phyloP scores from a whole-genome alignment of 2,888 invertebrate genomes.

The Dione vanillae region DNA sequence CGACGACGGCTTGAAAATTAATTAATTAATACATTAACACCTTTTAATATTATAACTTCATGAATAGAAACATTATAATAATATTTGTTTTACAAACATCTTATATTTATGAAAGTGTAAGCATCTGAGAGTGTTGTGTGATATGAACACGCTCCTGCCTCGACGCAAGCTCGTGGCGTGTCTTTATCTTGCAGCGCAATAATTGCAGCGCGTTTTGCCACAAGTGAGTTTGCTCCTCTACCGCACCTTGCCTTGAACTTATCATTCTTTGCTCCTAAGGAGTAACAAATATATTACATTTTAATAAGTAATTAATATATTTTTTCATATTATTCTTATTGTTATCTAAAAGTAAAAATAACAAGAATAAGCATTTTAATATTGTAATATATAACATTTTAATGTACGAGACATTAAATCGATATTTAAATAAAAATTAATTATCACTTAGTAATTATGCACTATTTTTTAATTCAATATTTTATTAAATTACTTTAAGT shows the following conservation, averaged over 20 bases:
- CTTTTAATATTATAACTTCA: neutral
- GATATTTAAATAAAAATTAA: too few relatives aligned
- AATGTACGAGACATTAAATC: too few relatives aligned
- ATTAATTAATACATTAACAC: too few relatives aligned
- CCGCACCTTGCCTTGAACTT: slow-evolving; percentile 76
- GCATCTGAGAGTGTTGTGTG: slow-evolving; percentile 85
- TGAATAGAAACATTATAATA: neutral
- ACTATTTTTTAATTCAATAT: too few relatives aligned
- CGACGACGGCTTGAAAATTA: too few relatives aligned
- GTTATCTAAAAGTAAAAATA: too few relatives aligned
- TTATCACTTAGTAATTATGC: too few relatives aligned
- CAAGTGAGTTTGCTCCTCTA: slow-evolving; percentile 74
- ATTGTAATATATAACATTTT: too few relatives aligned
- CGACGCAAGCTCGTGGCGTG: slow-evolving; percentile 77
- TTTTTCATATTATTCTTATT: too few relatives aligned
- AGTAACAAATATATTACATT: slow-evolving; percentile 23
- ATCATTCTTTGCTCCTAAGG: slow-evolving; percentile 74
- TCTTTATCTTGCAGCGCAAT: slow-evolving; percentile 82
- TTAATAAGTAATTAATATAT: too few relatives aligned
- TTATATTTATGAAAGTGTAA: slow-evolving; percentile 76
- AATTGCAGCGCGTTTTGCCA: slow-evolving; percentile 78
- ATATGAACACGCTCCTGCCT: slow-evolving; percentile 84
- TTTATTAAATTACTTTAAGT: too few relatives aligned
- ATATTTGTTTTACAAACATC: neutral
- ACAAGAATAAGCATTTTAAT: too few relatives aligned